A percentile compares a stretch with the other conserved stretches of the same genome.
Evolutionary conservation across 2,797 vertebrate genomes (phyloP).

Genomic region (Enteromius paludinosus): DNA sequence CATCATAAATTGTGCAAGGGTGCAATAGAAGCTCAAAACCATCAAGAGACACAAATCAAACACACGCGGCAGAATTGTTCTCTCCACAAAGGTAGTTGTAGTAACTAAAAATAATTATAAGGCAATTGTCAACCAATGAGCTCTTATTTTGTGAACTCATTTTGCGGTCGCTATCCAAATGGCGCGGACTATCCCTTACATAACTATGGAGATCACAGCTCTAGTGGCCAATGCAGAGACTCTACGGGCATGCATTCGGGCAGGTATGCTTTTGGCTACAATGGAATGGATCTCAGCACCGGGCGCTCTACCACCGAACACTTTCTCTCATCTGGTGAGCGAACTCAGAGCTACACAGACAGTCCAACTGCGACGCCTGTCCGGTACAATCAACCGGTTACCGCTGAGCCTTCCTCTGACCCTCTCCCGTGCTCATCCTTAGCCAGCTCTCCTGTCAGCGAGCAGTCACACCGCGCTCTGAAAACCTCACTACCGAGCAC

Average conservation of each 20-base stretch:
- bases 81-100: conserved; percentile 72
- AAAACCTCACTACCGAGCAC: conserved; percentile 90
- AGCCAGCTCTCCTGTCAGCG: conserved; percentile 84
- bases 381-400: conserved; percentile 90
- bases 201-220: conserved; percentile 99
- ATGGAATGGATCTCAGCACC: conserved; percentile 98
- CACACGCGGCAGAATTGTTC: conserved; percentile 88
- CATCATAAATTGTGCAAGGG: conserved; percentile 99
- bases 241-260: conserved; percentile 94
- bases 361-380: conserved; percentile 84
- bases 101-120: conserved; percentile 67
- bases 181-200: conserved; percentile 99
- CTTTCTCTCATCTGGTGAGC: conserved; percentile 89
- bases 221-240: conserved; percentile 97
- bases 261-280: conserved; percentile 98
- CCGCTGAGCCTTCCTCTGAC: conserved; percentile 85
- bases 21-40: conserved; percentile 99
- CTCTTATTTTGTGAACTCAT: conserved; percentile 99
- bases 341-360: conserved; percentile 89
- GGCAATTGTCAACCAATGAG: conserved; percentile 94
- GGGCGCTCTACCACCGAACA: conserved; percentile 89
- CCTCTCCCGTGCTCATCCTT: conserved; percentile 91
- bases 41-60: conserved; percentile 99
- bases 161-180: conserved; percentile 99
- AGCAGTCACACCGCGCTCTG: conserved; percentile 83